phyloP scores from a whole-genome alignment of 2,888 invertebrate species.

The Prostheceraeus crozeri region DNA sequence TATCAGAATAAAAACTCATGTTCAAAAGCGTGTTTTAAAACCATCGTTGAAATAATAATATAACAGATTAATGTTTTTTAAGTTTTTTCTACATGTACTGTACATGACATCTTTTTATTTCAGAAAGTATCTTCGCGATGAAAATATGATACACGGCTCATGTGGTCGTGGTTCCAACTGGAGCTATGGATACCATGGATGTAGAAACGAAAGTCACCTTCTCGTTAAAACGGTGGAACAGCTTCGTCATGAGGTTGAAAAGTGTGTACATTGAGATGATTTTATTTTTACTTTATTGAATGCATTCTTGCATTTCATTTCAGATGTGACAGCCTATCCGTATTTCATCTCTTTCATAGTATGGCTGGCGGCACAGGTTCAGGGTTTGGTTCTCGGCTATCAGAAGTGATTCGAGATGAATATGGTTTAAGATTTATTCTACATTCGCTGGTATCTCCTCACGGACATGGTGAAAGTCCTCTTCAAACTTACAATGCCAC shows the following conservation, averaged over 20 bases:
- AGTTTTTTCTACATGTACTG: too few relatives aligned
- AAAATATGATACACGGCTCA: constrained; percentile 14
- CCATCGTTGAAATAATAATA: too few relatives aligned
- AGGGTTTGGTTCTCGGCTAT: constrained; percentile 50
- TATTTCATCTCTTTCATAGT: constrained; percentile 51
- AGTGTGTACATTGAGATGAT: not conserved
- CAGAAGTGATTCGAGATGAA: constrained; percentile 48
- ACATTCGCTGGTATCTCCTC: constrained; percentile 51
- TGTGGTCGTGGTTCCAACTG: constrained; percentile 22
- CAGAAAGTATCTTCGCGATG: constrained; percentile 20
- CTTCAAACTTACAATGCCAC: constrained; percentile 54
- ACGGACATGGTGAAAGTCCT: constrained; percentile 51
- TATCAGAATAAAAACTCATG: too few relatives aligned
- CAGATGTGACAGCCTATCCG: constrained; percentile 48
- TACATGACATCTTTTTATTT: not conserved
- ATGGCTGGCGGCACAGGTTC: constrained; percentile 55
- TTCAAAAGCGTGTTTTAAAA: too few relatives aligned
- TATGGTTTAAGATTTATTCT: constrained; percentile 48
- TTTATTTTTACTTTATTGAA: not conserved
- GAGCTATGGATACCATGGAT: constrained; percentile 24
- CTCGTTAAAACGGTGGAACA: not conserved
- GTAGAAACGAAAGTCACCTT: not conserved
- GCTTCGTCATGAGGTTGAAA: constrained; percentile 15
- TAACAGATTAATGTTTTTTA: too few relatives aligned
- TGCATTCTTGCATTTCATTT: not conserved